phyloP scores from a whole-genome alignment of 2,113 vertebrate genomes.

The Alethe castanea region DNA sequence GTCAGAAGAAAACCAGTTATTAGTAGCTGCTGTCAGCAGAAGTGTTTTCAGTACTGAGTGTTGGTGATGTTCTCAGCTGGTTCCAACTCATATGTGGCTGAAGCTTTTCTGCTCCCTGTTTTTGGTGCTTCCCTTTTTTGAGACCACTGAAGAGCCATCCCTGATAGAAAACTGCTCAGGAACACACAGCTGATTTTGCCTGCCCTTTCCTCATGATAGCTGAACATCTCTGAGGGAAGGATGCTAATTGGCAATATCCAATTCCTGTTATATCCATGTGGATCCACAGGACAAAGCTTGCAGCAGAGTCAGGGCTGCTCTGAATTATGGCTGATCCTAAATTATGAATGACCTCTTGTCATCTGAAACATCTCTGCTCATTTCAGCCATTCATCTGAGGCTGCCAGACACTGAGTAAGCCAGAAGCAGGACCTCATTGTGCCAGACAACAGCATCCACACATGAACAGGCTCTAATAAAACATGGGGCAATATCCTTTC shows the following conservation, averaged over 20 bases:
- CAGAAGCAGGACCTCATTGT: neutral
- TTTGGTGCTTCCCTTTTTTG: neutral
- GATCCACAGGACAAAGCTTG: neutral
- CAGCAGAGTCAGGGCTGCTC: neutral
- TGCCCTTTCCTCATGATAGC: neutral
- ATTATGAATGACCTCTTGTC: neutral
- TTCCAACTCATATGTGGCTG: neutral
- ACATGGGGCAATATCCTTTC: neutral
- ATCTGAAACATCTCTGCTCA: neutral
- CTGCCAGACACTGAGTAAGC: neutral
- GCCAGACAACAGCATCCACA: neutral
- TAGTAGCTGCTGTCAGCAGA: neutral
- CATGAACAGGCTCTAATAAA: neutral
- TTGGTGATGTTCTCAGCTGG: neutral
- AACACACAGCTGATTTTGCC: neutral
- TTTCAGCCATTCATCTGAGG: neutral
- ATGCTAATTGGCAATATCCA: fast-evolving
- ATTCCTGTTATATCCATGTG: neutral
- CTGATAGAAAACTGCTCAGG: neutral
- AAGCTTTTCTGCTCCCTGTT: neutral
- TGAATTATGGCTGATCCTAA: neutral
- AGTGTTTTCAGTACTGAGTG: neutral
- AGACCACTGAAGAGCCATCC: neutral
- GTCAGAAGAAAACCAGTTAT: neutral
- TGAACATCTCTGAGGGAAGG: neutral